Percentiles rank a stretch among this genome's conserved stretches.
Conservation (phyloP, 2,113 vertebrate species). For the Apistogramma diplotaenia region DNA sequence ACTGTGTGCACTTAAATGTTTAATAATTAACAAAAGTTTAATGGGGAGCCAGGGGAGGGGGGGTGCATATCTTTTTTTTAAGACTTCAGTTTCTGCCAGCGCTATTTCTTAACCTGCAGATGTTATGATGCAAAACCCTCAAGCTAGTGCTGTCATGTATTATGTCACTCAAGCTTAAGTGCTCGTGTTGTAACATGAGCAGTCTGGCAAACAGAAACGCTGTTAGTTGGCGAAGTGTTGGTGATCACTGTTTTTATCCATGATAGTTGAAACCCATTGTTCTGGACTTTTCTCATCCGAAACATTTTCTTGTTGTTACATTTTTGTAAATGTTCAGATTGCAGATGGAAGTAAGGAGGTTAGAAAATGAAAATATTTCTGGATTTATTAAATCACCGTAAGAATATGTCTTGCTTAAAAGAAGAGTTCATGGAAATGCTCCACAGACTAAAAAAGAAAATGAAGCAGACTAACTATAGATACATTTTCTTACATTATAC, state of each 20-base stretch:
- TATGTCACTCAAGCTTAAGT: neutral
- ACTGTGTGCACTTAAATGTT: neutral
- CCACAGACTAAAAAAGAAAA: neutral
- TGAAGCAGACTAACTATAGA: neutral
- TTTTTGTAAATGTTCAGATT: neutral
- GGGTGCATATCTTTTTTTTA: neutral
- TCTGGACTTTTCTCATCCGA: neutral
- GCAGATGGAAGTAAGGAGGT: neutral
- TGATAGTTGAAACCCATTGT: neutral
- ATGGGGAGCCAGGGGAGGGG: too few relatives aligned
- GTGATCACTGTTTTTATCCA: neutral
- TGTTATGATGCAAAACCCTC: neutral
- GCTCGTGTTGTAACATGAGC: neutral
- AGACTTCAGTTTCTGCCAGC: neutral
- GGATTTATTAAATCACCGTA: neutral
- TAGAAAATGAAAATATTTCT: neutral
- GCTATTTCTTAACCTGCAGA: neutral
- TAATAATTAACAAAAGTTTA: constrained; percentile 38
- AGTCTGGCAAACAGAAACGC: neutral
- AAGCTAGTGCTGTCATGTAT: neutral
- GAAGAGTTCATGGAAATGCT: neutral
- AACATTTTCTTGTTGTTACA: neutral
- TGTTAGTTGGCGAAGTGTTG: neutral
- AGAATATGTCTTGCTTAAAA: neutral
- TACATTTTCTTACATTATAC: neutral